Evolutionary conservation across 2,888 invertebrate genomes (phyloP), one percentile per base, ranked within the genome.

Genomic region (Coenonympha glycerion): DNA sequence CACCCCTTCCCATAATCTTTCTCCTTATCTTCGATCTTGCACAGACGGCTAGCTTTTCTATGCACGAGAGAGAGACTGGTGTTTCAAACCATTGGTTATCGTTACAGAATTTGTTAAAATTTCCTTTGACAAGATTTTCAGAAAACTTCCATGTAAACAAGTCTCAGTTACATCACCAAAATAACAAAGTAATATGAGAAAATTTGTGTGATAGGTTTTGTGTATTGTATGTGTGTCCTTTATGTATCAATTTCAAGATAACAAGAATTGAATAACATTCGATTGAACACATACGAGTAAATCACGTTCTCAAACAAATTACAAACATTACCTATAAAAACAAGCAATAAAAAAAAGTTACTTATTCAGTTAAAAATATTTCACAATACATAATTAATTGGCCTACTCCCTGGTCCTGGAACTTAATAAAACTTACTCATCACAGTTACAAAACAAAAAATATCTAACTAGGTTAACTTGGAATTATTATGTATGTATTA

Each of bases 401-500:
- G n/a, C n/a, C n/a, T n/a, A n/a, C n/a, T n/a, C n/a, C n/a, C n/a
- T 28, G 47, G 24, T n/a, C n/a, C 47, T 28, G 47, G 24, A 49
- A 53, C 46, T 56, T 52, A 63, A 63, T 72, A 78, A 75, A 76
- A 79, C 55, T 55, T 81, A 73, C 66, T 79, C 54, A 85, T 85
- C 85, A 84, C 85, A 84, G 83, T 76, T 75, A 72, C 6, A 41
- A 19, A 28, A 77, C 50, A 69, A 77, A 74, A 71, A 39, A 36
- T 52, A 37, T 30, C 47, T 54, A 34, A 45, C 9, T 44, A 39
- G 49, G 22, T 40, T 71, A 72, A 73, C 56, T 67, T 69, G 65
- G 67, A 72, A 71, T 71, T 72, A 76, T 72, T 76, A 76, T 74
- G 71, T 72, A n/a, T n/a, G n/a, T n/a, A n/a, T n/a, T n/a, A n/a